Base-by-base conservation (phyloP, 64 coral and sea anemone genomes). In the Pachyseris speciosa region DNA sequence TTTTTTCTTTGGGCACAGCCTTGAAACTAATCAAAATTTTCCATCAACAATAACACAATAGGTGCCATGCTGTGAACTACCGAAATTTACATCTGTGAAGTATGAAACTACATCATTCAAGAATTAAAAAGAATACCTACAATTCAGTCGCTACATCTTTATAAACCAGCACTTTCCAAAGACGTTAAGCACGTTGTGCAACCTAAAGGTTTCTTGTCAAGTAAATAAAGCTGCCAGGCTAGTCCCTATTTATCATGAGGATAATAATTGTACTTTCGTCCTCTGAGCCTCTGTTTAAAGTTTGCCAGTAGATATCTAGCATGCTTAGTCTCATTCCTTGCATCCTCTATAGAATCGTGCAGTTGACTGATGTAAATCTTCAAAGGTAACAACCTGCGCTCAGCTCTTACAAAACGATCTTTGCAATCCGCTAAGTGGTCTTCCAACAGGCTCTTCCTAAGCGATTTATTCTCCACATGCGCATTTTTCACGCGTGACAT, bases 341-440 rank as follows among this genome's bases (percentile, higher is more conserved):
- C 79, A 64, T 89, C 71, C 15, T 84, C 86, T 10, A 93, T 19
- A 16, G 86, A 71, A 64, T 96, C 86, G 26, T 90, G 91, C 0
- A 96, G 45, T 37, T 96, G 91, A 64, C 75, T 93, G 24, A 70
- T 44, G 72, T 96, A 96, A 34, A 96, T 85, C 72, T 93, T 93
- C 37, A 96, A 36, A 10, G 91, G 95, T 11, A 90, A 61, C 48
- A 90, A 19, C 87, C 84, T 80, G 13, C 77, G 51, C 38, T 96
- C 95, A n/a, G 95, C 86, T 49, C 87, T 45, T 78, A 41, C 70
- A 26, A 58, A 89, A 15, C 91, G 67, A 27, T 86, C 90, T 20
- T 83, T 75, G 36, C 64, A 37, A 17, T 93, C 77, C 13, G 64
- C 61, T 48, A 96, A 90, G 17, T 65, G 76, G 57, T 96, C 55